phyloP scores from a whole-genome alignment of 2,797 vertebrate genomes.

The Phrynocephalus guinanensis region DNA sequence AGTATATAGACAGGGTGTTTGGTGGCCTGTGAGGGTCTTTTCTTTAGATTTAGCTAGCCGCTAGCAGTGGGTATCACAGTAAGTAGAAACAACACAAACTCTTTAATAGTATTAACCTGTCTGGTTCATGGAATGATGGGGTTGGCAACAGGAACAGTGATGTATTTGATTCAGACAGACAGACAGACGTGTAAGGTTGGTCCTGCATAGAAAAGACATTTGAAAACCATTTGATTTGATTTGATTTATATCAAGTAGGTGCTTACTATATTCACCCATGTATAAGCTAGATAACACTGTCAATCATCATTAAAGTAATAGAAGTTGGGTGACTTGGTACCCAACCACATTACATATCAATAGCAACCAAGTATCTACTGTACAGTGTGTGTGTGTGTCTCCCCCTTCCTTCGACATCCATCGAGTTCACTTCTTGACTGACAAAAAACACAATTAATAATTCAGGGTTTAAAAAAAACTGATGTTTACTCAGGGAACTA shows the following conservation, averaged over 20 bases:
- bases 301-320: neutral
- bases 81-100: neutral
- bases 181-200: neutral
- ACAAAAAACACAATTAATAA: slow-evolving; percentile 10
- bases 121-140: neutral
- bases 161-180: neutral
- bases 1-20: too few relatives aligned
- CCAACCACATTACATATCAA: neutral
- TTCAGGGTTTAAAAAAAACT: slow-evolving; percentile 23
- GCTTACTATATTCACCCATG: neutral
- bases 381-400: neutral
- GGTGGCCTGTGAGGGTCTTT: too few relatives aligned
- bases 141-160: neutral
- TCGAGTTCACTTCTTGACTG: slow-evolving; percentile 24
- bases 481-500: accelerated
- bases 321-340: too few relatives aligned
- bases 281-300: neutral
- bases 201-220: neutral
- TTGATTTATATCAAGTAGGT: neutral
- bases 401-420: neutral
- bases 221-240: too few relatives aligned
- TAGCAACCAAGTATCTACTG: neutral
- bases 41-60: too few relatives aligned
- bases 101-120: neutral
- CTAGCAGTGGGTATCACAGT: neutral